Percentiles rank a stretch among this genome's conserved stretches.
phyloP scores from a whole-genome alignment of 2,797 vertebrate genomes.

The Periparus ater region DNA sequence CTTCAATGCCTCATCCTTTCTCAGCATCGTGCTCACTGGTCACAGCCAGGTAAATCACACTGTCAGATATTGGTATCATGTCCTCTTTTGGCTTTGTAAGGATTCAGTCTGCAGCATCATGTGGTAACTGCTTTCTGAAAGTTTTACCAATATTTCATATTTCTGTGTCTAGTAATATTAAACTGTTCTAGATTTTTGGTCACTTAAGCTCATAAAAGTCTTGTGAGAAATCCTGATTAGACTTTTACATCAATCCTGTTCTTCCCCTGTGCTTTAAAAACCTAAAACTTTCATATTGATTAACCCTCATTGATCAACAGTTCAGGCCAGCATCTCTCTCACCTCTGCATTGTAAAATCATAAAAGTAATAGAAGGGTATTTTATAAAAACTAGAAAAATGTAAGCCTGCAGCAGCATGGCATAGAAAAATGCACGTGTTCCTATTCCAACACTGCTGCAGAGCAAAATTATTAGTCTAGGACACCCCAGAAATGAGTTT shows the following conservation, averaged over 20 bases:
- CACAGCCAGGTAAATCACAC: accelerated
- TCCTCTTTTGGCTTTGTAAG: neutral
- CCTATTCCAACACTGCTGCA: neutral
- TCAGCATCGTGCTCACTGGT: neutral
- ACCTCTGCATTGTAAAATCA: neutral
- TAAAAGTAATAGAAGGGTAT: neutral
- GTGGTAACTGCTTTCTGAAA: neutral
- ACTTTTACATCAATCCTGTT: neutral
- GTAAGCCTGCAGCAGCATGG: neutral
- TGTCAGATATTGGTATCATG: neutral
- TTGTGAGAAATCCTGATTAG: neutral
- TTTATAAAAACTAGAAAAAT: neutral
- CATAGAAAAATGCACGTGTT: neutral
- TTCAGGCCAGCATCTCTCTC: neutral
- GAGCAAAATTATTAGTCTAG: neutral
- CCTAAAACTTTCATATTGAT: neutral
- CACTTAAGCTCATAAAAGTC: neutral
- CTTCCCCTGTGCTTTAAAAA: neutral
- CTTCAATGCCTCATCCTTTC: neutral
- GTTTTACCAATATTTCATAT: neutral
- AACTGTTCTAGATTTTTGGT: neutral
- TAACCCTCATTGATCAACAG: neutral
- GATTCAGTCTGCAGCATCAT: neutral
- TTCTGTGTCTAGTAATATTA: neutral
- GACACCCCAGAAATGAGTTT: neutral